Percentiles rank a stretch among this genome's conserved stretches.
phyloP scores from a whole-genome alignment of 2,888 invertebrate species.

The Agrotis ipsilon region DNA sequence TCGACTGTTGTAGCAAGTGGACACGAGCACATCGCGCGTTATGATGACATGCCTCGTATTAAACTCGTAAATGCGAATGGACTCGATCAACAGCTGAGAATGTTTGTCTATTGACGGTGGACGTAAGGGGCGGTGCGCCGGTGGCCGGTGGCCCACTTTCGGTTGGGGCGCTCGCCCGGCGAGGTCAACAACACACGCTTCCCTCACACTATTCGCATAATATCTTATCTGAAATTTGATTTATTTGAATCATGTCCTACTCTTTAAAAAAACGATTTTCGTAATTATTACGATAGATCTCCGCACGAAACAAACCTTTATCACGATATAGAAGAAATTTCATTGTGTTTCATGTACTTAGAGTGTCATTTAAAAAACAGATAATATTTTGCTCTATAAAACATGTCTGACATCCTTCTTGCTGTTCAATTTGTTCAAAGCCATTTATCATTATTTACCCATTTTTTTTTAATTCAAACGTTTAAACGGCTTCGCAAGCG shows the following conservation, averaged over 20 bases:
- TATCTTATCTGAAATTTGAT: slow-evolving; percentile 52
- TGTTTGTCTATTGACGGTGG: neutral
- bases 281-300: neutral
- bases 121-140: slow-evolving; percentile 3
- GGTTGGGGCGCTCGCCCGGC: slow-evolving; percentile 30
- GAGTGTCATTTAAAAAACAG: too few species aligned
- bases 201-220: slow-evolving; percentile 36
- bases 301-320: too few species aligned
- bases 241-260: slow-evolving; percentile 14
- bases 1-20: neutral
- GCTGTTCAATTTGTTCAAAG: neutral
- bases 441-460: too few species aligned
- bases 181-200: slow-evolving; percentile 63
- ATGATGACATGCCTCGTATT: too few species aligned
- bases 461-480: too few species aligned
- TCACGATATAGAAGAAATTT: too few species aligned
- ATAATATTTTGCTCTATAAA: neutral
- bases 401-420: neutral
- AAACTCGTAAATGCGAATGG: neutral
- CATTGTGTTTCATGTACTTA: too few species aligned
- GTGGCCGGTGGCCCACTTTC: slow-evolving; percentile 42
- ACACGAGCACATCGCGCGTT: neutral
- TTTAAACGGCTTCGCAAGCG: neutral
- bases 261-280: slow-evolving; percentile 5
- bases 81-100: slow-evolving; percentile 1